Conservation (phyloP, 2,113 vertebrate genomes). For the Petaurus breviceps region DNA sequence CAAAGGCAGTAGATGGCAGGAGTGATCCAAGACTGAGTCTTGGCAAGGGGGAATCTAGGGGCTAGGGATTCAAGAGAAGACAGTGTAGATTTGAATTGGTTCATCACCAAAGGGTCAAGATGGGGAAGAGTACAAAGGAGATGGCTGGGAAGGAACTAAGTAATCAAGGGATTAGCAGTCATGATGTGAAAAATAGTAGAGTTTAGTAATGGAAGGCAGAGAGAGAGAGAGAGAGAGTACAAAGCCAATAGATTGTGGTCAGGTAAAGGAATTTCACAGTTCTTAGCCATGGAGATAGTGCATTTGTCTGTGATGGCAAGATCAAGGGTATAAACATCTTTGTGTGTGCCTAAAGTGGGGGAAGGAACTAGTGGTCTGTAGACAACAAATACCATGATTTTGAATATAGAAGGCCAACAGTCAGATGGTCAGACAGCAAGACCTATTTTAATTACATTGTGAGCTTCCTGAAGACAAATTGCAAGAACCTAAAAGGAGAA, state of each 20-base stretch:
- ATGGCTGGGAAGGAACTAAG: background rate
- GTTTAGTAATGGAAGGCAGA: background rate
- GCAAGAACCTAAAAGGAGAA: background rate
- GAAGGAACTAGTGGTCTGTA: background rate
- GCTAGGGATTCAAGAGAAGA: background rate
- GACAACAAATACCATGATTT: background rate
- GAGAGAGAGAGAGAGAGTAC: background rate
- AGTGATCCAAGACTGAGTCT: background rate
- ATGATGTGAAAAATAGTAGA: background rate
- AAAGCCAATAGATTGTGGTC: background rate
- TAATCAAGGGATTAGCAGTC: background rate
- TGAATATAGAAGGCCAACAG: background rate
- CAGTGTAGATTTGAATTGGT: background rate
- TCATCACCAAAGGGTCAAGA: background rate
- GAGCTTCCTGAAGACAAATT: background rate
- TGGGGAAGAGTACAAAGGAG: background rate
- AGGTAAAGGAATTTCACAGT: background rate
- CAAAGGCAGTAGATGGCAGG: background rate
- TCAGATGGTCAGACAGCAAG: too few relatives aligned
- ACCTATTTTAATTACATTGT: too few relatives aligned
- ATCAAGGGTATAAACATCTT: background rate
- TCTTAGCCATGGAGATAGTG: background rate
- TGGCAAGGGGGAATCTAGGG: background rate
- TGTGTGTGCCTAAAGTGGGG: background rate
- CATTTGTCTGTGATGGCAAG: background rate